Base-by-base conservation (phyloP, 2,888 invertebrate species). In the Tetropium fuscum region DNA sequence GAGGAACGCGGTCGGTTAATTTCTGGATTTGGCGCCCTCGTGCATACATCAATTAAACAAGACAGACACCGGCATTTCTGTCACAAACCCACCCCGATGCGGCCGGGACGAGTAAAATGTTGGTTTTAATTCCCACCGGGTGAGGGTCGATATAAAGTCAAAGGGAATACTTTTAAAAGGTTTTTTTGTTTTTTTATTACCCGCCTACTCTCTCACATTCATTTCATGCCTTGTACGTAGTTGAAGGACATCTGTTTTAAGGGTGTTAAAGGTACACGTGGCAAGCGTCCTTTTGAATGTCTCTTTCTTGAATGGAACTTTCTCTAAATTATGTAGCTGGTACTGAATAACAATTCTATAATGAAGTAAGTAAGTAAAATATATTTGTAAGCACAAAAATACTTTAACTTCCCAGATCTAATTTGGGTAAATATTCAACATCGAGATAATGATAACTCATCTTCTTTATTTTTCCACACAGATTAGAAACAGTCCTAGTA, bases 81-180 rank as follows among this genome's bases (percentile, higher is more conserved):
- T 18, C 38, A 34, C 36, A 27, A 45, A 27, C n/a, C n/a, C n/a
- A n/a, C n/a, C 22, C 20, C 20, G 10, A 48, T 20, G 34, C 3
- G 48, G 20, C 25, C 18, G 25, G 10, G 38, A 16, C 16, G 25
- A 22, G 16, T 8, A 49, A 15, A 49, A 49, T 7, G 25, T 10
- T 38, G 19, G 40, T 22, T 38, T 25, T 25, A 20, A 38, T n/a
- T 38, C 38, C 25, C 16, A 8, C 8, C 38, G 38, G 49, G 16
- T 7, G 22, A 10, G 20, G 38, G 49, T 38, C 49, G 49, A 13
- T 20, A n/a, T n/a, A 11, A 20, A 32, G 38, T 11, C 38, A 49
- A 38, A 49, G 49, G 49, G 49, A 49, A 49, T 49, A 15, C 22
- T n/a, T 49, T 49, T 49, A 25, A 49, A 49, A 27, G 10, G 49